Base-by-base conservation (phyloP, 2,888 invertebrate species). In the Stegophylla sp. region DNA sequence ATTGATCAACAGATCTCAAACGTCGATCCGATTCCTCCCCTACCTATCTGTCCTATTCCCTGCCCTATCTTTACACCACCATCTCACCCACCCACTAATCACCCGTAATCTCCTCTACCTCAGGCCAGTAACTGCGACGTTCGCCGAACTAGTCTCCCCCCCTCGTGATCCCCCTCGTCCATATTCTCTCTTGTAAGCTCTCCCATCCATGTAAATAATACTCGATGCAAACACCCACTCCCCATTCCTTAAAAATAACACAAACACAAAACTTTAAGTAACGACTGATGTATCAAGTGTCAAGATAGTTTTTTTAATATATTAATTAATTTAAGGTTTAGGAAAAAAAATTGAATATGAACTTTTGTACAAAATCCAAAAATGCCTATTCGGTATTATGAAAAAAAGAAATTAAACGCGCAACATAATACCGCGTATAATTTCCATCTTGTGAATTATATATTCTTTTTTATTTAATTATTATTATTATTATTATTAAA, bases 201-300 rank as follows among this genome's bases (percentile, higher is more conserved):
- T 13, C 51, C 59, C 45, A 45, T 61, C 48, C 61, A 34, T 79
- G 79, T 79, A 79, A 34, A 79, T 79, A 79, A 79, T 79, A 71
- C 79, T 79, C 79, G 79, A 79, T 79, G 71, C 79, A 79, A 69
- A 63, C 48, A 15, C 79, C 51, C 51, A 26, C 5, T 59, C 59
- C 59, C 48, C 17, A 51, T 17, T 48, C 69, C 71, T 10, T 51
- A 59, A 71, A 51, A 79, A 67, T 48, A 59, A 77, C 67, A 61
- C 61, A 79, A 71, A 66, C 71, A 79, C 77, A 59, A 79, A 79
- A 79, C 71, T 79, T 53, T 76, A 79, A 79, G 79, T 79, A 79
- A 79, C 79, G 79, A 79, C 79, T 79, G 79, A 79, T 79, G 79
- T 79, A 79, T 79, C 79, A 79, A 79, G 79, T 79, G 79, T 79